These are phyloP conservation scores for Callimorpha dominula DNA, from an alignment of 2,888 invertebrate genomes.

Conservation along the genomic window DNA sequence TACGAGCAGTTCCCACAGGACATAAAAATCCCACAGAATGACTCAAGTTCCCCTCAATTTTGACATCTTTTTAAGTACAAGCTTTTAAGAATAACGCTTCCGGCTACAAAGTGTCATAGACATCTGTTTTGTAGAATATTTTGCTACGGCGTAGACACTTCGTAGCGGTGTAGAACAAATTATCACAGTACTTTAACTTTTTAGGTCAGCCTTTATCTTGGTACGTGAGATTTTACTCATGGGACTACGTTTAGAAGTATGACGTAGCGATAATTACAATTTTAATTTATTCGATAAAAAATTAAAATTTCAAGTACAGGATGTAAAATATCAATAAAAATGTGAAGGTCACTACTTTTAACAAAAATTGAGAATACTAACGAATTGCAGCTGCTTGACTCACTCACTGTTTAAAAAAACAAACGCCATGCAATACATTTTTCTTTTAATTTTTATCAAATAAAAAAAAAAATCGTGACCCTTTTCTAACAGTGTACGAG, in stretches of 20 bases:
- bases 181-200: conserved; percentile 38
- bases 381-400: too few relatives aligned
- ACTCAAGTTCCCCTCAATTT: conserved; percentile 44
- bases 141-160: conserved; percentile 32
- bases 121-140: conserved; percentile 45
- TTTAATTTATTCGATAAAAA: too few relatives aligned
- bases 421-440: too few relatives aligned
- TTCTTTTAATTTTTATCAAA: too few relatives aligned
- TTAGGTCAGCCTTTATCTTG: conserved; percentile 21
- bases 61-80: conserved; percentile 48
- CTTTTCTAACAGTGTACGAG: too few relatives aligned
- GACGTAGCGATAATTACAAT: too few relatives aligned
- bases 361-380: too few relatives aligned
- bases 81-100: conserved; percentile 43
- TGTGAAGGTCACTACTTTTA: too few relatives aligned
- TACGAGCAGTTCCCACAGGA: conserved; percentile 36
- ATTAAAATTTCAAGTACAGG: too few relatives aligned
- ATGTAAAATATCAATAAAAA: too few relatives aligned
- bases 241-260: conserved; percentile 18
- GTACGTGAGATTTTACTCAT: conserved; percentile 25
- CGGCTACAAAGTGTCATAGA: conserved; percentile 42
- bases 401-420: too few relatives aligned
- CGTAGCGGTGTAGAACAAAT: conserved; percentile 40
- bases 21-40: conserved; percentile 42
- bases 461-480: too few relatives aligned